Base-by-base conservation (phyloP, 1,140 invertebrate species). In the Drosophila ogumai region DNA sequence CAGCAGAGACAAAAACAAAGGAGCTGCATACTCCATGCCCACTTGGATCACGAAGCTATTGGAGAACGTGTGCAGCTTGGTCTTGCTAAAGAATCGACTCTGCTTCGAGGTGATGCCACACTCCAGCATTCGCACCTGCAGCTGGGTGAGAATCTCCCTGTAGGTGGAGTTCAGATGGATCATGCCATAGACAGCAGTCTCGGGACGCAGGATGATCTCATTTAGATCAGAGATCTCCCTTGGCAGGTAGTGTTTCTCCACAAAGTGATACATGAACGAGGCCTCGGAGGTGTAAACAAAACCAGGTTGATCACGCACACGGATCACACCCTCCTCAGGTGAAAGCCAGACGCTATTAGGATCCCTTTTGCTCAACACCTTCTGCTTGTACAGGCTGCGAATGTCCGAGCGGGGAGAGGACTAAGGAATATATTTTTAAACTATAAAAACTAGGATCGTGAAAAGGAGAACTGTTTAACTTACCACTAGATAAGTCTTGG, bases 181-280 rank as follows among this genome's bases (percentile, higher is more conserved):
- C 13, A 79, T 55, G 0, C 71, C 58, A 12, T 75, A 79, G 2
- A 92, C 47, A n/a, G 57, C 32, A 3, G 63, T 73, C 43, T 92
- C 91, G 0, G 84, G 72, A 0, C 91, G 71, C 31, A 92, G 71
- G 5, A 60, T 56, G 1, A 92, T 80, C 57, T 92, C 91, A 58
- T 92, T 92, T 0, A 92, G 34, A 13, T 92, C 91, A 6, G 91
- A 92, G 3, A 92, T 91, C 43, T 92, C 91, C 17, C 88, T 75
- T 1, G 87, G 90, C 41, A 75, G n/a, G 40, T 81, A 92, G 13
- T 74, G 79, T 10, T 79, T 82, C 36, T 92, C 91, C 13, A 92
- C 75, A 10, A 82, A 72, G 38, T 73, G 61, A 41, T 81, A 92
- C 10, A 75, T 66, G n/a, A 59, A 80, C 1, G 91, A 90, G 5